Base-by-base conservation (phyloP, 2,797 vertebrate species). In the Gymnopithys bicolor region DNA sequence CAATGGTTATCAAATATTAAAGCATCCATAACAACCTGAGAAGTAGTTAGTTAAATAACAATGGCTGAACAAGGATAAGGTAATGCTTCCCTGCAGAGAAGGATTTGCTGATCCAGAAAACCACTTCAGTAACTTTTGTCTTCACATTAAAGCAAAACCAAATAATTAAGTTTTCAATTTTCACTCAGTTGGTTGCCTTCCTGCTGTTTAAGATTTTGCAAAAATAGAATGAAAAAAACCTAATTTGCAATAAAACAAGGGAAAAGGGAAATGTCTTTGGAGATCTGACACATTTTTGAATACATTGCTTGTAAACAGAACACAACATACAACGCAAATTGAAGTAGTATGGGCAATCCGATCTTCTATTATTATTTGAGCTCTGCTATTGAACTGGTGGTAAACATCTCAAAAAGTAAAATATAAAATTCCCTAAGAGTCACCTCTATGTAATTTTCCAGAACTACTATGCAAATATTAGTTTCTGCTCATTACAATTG, bases 381-480 rank as follows among this genome's bases (percentile, higher is more conserved):
- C 63, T 91, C 56, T 90, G 43, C 32, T 89, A 83, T 81, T 81
- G 55, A 66, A 45, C 25, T 53, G 5, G 11, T n/a, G 14, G 81
- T 67, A 95, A 93, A 87, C 74, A 79, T 16, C 89, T 49, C 53
- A 84, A 73, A 91, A 91, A 87, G 13, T 30, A 82, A 95, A 94
- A 41, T 18, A 67, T 0, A 16, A 60, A 67, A 84, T 86, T 79
- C 55, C 41, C 16, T 46, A n/a, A 66, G 82, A 83, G 69, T 88
- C 70, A 86, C 55, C 73, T 91, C 70, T 79, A 80, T 93, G 67
- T 87, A 39, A 90, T 92, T 95, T 93, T 66, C 58, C 63, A 64
- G 48, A 16, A 63, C 66, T 78, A 58, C 91, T 91, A 97, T 91
- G 89, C 69, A 94, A 96, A 95, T 93, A 93, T 63, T 92, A 32